Conservation (phyloP, 2,113 vertebrate genomes). For the Scophthalmus maximus region DNA sequence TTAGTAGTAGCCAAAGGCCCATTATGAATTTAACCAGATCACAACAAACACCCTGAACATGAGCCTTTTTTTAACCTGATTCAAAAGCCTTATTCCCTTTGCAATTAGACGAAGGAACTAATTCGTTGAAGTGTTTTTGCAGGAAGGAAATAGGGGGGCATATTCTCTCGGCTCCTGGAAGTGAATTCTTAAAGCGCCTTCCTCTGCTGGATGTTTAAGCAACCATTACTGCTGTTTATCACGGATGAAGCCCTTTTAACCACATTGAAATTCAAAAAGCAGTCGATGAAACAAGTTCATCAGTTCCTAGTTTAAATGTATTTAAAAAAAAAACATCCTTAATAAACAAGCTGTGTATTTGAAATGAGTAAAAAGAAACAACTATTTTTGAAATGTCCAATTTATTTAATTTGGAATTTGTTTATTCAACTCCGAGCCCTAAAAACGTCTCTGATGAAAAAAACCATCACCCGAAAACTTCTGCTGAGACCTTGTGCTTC, state of each 20-base stretch:
- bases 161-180: constrained; percentile 20
- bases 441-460: neutral
- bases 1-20: neutral
- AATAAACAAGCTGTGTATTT: neutral
- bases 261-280: constrained; percentile 8
- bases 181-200: constrained; percentile 34
- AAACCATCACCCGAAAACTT: neutral
- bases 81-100: constrained; percentile 6
- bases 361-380: neutral
- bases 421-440: too few relatives aligned
- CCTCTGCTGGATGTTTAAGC: constrained; percentile 32
- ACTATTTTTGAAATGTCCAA: neutral
- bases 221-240: constrained; percentile 24
- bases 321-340: constrained; percentile 8
- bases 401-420: neutral
- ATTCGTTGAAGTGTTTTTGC: constrained; percentile 42
- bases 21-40: constrained; percentile 16
- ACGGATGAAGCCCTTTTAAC: constrained; percentile 14
- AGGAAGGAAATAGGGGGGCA: too few relatives aligned
- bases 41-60: constrained; percentile 1
- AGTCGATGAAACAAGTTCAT: constrained; percentile 31
- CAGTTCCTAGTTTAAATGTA: constrained; percentile 18
- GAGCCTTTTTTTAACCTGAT: constrained; percentile 1
- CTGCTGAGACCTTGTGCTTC: neutral
- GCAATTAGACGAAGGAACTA: constrained; percentile 15